phyloP scores from a whole-genome alignment of 2,888 invertebrate genomes.

The Leptinotarsa haldemani region DNA sequence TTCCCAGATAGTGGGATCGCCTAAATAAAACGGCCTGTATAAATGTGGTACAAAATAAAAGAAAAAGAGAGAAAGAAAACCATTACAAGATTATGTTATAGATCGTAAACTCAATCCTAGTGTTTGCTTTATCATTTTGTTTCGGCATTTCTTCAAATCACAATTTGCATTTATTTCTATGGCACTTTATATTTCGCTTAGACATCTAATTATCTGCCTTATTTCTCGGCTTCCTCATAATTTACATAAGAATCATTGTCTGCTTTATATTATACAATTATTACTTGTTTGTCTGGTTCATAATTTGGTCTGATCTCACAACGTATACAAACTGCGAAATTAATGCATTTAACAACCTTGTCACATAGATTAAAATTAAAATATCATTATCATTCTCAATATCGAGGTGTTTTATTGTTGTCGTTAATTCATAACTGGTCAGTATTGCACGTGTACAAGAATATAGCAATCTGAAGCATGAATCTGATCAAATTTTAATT shows the following conservation, averaged over 20 bases:
- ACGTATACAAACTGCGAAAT: conserved; percentile 15
- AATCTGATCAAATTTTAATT: neutral
- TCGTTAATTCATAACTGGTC: conserved; percentile 2
- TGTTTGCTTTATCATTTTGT: neutral
- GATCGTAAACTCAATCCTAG: neutral
- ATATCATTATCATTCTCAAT: conserved; percentile 20
- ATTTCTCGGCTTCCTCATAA: neutral
- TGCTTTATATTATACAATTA: conserved; percentile 8
- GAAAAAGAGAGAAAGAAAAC: too few relatives aligned
- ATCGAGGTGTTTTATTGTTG: conserved; percentile 4
- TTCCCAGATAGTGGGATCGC: too few relatives aligned
- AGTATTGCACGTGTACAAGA: neutral
- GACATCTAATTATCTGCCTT: neutral
- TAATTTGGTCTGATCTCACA: conserved; percentile 5
- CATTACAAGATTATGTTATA: too few relatives aligned
- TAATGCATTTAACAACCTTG: conserved; percentile 14
- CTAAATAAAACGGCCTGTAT: too few relatives aligned
- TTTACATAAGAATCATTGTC: conserved; percentile 18
- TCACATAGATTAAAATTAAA: conserved; percentile 17
- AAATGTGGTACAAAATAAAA: too few relatives aligned
- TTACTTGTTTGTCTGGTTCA: conserved; percentile 16
- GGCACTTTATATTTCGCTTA: neutral
- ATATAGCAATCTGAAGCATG: neutral
- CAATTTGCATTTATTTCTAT: neutral
- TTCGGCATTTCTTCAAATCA: neutral